These are phyloP conservation scores for Liopterus haemorrhoidalis DNA, from an alignment of 2,888 invertebrate species.

Conservation along the genomic window DNA sequence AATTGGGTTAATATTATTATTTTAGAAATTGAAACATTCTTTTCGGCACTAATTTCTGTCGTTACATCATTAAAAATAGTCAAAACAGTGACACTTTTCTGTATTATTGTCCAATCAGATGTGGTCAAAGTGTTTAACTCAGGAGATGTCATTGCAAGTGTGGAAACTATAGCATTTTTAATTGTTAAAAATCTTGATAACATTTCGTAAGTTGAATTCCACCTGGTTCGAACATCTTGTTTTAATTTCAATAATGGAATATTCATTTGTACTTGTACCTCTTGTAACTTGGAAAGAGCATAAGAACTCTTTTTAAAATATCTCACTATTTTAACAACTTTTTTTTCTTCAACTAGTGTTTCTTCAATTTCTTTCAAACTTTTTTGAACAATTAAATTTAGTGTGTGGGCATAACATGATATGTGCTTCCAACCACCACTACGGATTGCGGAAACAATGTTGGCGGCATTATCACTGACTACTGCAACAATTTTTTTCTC, in stretches of 20 bases:
- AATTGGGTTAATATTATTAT: constrained; percentile 6
- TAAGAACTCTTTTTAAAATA: constrained; percentile 29
- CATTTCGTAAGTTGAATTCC: constrained; percentile 26
- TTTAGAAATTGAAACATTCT: constrained; percentile 11
- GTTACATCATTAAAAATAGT: constrained; percentile 10
- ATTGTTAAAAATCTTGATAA: constrained; percentile 8
- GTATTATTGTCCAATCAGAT: constrained; percentile 11
- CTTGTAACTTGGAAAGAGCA: constrained; percentile 15
- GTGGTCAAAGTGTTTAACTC: constrained; percentile 4
- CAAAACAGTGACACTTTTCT: constrained; percentile 3
- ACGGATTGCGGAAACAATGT: constrained; percentile 30
- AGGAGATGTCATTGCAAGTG: neutral
- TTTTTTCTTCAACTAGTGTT: constrained; percentile 29
- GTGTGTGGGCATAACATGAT: constrained; percentile 2
- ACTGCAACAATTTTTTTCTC: constrained; percentile 31
- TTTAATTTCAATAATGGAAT: constrained; percentile 19
- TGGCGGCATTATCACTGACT: constrained; percentile 35
- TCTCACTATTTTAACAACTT: constrained; percentile 23
- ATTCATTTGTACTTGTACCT: constrained; percentile 20
- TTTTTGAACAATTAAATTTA: constrained; percentile 1
- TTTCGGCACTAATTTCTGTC: constrained; percentile 11
- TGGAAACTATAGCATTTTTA: constrained; percentile 11
- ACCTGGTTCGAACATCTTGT: constrained; percentile 22
- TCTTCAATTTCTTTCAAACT: constrained; percentile 19
- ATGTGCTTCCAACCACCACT: neutral